Evolutionary conservation across 2,888 invertebrate species (phyloP).

Genomic region (Cosmorhoe ocellata): DNA sequence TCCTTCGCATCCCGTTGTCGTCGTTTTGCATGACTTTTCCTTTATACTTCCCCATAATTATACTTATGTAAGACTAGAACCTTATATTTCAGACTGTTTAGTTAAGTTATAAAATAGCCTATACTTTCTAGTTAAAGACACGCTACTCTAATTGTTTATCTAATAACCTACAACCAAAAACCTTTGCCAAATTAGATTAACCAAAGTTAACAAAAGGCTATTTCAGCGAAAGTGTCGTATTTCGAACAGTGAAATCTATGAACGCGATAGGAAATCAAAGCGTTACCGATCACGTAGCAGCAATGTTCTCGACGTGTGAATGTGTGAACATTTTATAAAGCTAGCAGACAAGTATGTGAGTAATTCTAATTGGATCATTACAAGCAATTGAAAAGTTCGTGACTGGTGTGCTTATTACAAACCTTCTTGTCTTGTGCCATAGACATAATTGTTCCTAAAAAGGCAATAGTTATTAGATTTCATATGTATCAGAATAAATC

Average conservation of each 20-base stretch:
- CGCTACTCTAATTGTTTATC: too few relatives aligned
- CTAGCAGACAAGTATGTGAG: conserved; percentile 14
- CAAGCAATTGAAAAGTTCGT: conserved; percentile 5
- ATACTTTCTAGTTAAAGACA: too few relatives aligned
- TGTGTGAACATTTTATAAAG: conserved; percentile 15
- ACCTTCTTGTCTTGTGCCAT: background rate
- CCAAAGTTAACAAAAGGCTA: conserved; percentile 14
- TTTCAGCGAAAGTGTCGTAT: conserved; percentile 30
- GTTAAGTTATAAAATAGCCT: too few relatives aligned
- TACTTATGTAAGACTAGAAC: background rate
- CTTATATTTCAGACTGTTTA: too few relatives aligned
- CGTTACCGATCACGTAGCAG: conserved; percentile 18
- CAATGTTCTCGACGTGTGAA: conserved; percentile 13
- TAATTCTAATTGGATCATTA: conserved; percentile 19
- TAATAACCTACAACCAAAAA: background rate
- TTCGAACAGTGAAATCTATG: conserved; percentile 67
- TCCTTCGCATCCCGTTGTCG: conserved; percentile 11
- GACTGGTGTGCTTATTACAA: background rate
- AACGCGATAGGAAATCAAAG: conserved; percentile 58
- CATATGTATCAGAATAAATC: too few relatives aligned
- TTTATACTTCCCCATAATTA: background rate
- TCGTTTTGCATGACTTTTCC: conserved; percentile 7
- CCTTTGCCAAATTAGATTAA: background rate
- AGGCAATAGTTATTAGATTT: too few relatives aligned
- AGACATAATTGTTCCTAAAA: too few relatives aligned